These are phyloP conservation scores for Corapipo altera DNA, from an alignment of 2,113 vertebrate species.

Conservation along the genomic window DNA sequence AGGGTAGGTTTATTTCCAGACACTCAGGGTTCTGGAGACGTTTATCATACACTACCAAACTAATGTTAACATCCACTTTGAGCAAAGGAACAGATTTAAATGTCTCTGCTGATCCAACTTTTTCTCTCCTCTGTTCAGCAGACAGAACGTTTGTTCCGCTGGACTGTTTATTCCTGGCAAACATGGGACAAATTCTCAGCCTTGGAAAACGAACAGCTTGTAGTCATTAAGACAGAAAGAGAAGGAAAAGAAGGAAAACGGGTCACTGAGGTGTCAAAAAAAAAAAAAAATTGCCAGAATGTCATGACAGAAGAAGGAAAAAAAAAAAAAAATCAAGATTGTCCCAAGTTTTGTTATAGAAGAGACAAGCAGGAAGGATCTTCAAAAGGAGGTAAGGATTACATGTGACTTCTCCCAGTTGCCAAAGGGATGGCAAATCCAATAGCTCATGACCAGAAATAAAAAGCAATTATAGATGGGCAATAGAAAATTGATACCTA, in stretches of 20 bases:
- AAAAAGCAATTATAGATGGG: not conserved
- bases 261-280: not conserved
- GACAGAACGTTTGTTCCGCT: not conserved
- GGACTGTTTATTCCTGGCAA: slow-evolving; percentile 44
- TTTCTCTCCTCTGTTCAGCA: not conserved
- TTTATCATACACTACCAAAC: not conserved
- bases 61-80: not conserved
- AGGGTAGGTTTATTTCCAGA: slow-evolving; percentile 6
- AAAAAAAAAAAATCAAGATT: not conserved
- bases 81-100: slow-evolving; percentile 34
- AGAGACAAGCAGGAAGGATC: not conserved
- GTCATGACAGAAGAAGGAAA: not conserved
- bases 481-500: not conserved
- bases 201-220: not conserved
- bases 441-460: slow-evolving; percentile 10
- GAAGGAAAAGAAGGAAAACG: not conserved
- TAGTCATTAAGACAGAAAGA: slow-evolving; percentile 27
- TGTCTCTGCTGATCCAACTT: not conserved
- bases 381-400: not conserved
- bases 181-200: not conserved
- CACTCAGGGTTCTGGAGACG: not conserved
- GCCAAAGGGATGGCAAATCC: slow-evolving; percentile 8
- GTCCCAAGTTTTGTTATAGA: not conserved
- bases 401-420: not conserved
- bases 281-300: not conserved